A percentile compares a stretch with the other conserved stretches of the same genome.
Conservation (phyloP, 1,140 invertebrate species). For the Drosophila hydei region DNA sequence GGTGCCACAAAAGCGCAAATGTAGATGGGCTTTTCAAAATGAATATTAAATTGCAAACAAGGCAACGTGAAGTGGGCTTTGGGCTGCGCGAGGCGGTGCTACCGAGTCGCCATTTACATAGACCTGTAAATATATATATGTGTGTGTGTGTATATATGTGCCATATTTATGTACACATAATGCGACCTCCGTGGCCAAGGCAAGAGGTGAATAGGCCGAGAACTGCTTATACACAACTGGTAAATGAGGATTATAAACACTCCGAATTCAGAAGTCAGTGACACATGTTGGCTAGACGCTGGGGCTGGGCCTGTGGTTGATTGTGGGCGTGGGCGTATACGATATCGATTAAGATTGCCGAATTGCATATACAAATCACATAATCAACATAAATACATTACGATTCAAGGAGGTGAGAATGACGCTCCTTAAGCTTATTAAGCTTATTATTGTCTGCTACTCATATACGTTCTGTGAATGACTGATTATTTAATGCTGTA, state of each 20-base stretch:
- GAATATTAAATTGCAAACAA: conserved; percentile 75
- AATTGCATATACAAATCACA: neutral
- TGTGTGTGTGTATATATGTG: neutral
- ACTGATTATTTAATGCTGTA: too few species aligned
- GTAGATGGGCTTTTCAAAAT: conserved; percentile 77
- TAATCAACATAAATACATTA: neutral
- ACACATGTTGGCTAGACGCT: neutral
- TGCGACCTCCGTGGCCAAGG: neutral
- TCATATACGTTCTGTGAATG: neutral
- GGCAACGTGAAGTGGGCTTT: neutral
- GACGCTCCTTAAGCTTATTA: neutral
- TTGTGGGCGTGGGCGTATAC: neutral
- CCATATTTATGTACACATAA: conserved; percentile 10
- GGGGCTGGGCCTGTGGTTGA: neutral
- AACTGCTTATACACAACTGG: neutral
- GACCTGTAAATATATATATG: conserved; percentile 5
- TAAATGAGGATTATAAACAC: conserved; percentile 13
- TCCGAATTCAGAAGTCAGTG: conserved; percentile 10
- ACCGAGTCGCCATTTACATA: conserved; percentile 33
- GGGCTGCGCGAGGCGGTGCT: neutral
- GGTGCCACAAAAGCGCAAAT: conserved; percentile 53
- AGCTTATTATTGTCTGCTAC: neutral
- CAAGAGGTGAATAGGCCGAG: neutral
- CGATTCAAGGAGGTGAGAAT: neutral
- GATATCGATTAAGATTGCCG: neutral